Percentiles rank a stretch among this genome's conserved stretches.
Conservation (phyloP, 2,113 vertebrate species). For the Corythaeola cristata region DNA sequence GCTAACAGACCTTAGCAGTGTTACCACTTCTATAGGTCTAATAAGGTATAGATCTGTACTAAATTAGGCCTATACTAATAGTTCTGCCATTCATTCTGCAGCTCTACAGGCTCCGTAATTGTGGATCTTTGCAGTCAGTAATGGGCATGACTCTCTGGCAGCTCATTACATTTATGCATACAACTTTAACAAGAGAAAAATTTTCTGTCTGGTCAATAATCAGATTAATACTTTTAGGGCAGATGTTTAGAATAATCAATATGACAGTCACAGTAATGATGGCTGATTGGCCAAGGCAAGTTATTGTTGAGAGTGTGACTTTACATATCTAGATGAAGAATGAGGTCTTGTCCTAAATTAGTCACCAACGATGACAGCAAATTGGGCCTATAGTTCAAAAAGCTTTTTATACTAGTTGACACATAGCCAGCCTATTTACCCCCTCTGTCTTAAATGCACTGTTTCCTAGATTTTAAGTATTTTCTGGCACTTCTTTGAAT, state of each 20-base stretch:
- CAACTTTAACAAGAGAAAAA: neutral
- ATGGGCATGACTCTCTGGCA: neutral
- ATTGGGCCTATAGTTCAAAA: neutral
- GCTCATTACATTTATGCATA: neutral
- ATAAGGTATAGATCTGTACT: neutral
- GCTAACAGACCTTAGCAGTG: neutral
- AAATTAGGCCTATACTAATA: neutral
- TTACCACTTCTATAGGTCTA: neutral
- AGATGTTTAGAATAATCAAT: neutral
- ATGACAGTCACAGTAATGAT: neutral
- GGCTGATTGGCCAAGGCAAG: rapidly evolving
- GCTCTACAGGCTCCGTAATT: neutral
- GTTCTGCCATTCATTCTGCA: conserved; percentile 13
- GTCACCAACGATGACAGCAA: neutral
- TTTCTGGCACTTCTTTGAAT: neutral
- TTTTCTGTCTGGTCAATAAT: neutral
- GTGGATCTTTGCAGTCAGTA: neutral
- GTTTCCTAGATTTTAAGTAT: neutral
- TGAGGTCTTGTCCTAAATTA: neutral
- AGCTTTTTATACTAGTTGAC: neutral
- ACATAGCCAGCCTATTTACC: neutral
- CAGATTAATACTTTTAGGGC: neutral
- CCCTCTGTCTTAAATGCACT: neutral
- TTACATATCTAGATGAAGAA: neutral
- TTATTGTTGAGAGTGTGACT: neutral